Evolutionary conservation across 2,888 invertebrate species (phyloP).

Genomic region (Myathropa florea): DNA sequence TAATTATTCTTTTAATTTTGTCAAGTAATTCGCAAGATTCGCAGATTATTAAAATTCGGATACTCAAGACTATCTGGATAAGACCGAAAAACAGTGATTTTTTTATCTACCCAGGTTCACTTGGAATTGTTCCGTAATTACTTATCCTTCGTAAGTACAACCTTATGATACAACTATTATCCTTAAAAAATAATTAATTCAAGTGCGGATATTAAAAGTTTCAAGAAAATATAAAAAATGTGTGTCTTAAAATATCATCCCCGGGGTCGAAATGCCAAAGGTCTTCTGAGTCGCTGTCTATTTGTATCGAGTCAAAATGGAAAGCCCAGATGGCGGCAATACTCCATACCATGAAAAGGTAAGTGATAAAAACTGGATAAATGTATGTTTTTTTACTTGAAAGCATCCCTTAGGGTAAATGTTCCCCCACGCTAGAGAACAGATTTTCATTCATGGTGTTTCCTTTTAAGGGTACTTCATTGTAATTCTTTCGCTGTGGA

Average conservation of each 20-base stretch:
- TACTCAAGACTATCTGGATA: too few species aligned
- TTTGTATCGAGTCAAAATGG: neutral
- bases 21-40: too few species aligned
- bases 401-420: slow-evolving; percentile 29
- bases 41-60: too few species aligned
- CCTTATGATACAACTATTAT: too few species aligned
- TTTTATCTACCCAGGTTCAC: too few species aligned
- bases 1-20: too few species aligned
- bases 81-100: too few species aligned
- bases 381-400: slow-evolving; percentile 35
- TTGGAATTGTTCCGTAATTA: too few species aligned
- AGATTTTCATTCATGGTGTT: neutral
- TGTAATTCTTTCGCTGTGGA: slow-evolving; percentile 5
- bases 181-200: neutral
- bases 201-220: neutral
- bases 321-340: neutral
- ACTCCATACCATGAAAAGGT: slow-evolving; percentile 11
- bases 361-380: slow-evolving; percentile 32
- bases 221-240: neutral
- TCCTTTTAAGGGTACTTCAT: slow-evolving; percentile 11
- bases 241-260: neutral
- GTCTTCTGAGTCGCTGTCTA: neutral
- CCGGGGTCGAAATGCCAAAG: neutral
- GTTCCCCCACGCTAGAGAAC: neutral
- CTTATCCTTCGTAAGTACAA: too few species aligned